phyloP scores from a whole-genome alignment of 2,888 invertebrate genomes.

The Crepidodera aurea region DNA sequence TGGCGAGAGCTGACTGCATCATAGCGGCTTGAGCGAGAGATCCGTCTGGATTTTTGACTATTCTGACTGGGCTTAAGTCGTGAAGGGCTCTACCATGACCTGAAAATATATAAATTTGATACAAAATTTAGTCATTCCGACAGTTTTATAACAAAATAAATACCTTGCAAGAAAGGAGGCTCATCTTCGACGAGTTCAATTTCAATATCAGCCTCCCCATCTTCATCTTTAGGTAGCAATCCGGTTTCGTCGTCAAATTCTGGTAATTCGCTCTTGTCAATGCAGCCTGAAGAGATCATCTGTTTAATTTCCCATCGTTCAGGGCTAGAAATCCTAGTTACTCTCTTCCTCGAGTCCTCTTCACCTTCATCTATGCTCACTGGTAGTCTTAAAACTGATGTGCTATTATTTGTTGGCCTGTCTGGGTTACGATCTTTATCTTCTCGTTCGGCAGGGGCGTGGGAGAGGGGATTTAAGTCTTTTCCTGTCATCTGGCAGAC shows the following conservation, averaged over 20 bases:
- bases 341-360: conserved; percentile 81
- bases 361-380: conserved; percentile 76
- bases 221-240: conserved; percentile 86
- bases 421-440: conserved; percentile 90
- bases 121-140: too few species aligned
- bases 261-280: conserved; percentile 92
- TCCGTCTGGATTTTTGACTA: conserved; percentile 99
- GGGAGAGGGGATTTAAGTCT: conserved; percentile 89
- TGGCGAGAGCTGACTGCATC: conserved; percentile 98
- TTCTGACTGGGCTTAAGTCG: conserved; percentile 91
- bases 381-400: conserved; percentile 59
- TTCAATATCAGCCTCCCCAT: conserved; percentile 96
- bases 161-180: conserved; percentile 91
- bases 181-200: conserved; percentile 99
- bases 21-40: conserved; percentile 98
- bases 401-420: conserved; percentile 75
- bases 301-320: conserved; percentile 98
- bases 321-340: conserved; percentile 93
- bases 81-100: conserved; percentile 87
- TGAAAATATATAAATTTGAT: conserved; percentile 3
- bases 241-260: conserved; percentile 99
- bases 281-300: conserved; percentile 92
- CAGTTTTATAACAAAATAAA: background rate
- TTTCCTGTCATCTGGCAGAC: conserved; percentile 95
- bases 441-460: conserved; percentile 72